phyloP scores from a whole-genome alignment of 1,140 invertebrate genomes.

The Cyrtorhinus lividipennis region DNA sequence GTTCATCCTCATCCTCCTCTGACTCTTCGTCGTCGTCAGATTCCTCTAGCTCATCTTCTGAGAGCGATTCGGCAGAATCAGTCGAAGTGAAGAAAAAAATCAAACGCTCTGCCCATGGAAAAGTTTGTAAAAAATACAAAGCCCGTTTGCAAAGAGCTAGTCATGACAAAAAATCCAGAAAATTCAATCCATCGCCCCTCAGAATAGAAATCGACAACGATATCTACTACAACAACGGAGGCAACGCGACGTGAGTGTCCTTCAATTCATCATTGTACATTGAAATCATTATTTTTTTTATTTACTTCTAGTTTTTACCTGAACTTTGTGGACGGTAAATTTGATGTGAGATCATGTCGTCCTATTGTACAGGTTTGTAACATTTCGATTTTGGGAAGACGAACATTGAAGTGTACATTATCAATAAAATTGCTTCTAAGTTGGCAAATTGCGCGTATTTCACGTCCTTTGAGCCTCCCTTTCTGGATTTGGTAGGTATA shows the following conservation, averaged over 20 bases:
- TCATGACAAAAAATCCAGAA: conserved; percentile 2
- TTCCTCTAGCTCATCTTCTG: not conserved
- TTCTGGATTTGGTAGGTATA: no score
- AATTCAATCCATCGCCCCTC: conserved; percentile 14
- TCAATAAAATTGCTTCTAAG: no score
- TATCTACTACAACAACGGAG: conserved; percentile 12
- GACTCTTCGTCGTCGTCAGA: not conserved
- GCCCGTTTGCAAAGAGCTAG: not conserved
- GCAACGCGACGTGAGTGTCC: not conserved
- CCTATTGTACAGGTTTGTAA: no score
- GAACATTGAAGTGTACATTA: no score
- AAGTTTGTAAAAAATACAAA: not conserved
- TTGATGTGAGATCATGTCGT: no score
- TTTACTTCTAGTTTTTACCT: no score
- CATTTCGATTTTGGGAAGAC: no score
- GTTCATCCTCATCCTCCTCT: not conserved
- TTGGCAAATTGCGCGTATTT: no score
- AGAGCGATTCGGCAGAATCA: not conserved
- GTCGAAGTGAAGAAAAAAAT: not conserved
- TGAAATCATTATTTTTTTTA: no score
- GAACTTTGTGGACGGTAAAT: no score
- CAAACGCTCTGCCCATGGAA: not conserved
- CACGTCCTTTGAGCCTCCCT: no score
- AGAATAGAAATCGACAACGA: conserved; percentile 21
- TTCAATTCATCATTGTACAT: not conserved